Evolutionary conservation across 2,113 vertebrate genomes (phyloP).

Genomic region (Trachemys scripta): DNA sequence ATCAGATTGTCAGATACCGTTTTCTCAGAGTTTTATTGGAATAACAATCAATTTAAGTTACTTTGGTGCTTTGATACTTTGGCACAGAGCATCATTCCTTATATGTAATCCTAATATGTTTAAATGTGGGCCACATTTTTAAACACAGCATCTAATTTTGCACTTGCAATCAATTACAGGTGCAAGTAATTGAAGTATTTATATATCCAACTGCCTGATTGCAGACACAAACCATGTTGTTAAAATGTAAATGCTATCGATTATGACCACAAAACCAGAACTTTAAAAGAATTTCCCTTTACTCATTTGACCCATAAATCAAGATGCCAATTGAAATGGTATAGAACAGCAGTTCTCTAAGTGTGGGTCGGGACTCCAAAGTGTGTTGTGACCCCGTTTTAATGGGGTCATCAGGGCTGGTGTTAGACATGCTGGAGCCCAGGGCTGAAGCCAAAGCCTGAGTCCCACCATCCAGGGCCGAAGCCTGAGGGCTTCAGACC

Average conservation of each 20-base stretch:
- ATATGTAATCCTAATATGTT: constrained; percentile 13
- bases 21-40: not conserved
- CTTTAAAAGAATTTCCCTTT: not conserved
- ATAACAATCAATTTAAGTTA: not conserved
- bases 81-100: not conserved
- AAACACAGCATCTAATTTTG: not conserved
- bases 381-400: too few species aligned
- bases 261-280: not conserved
- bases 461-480: too few species aligned
- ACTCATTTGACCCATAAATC: not conserved
- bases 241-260: constrained; percentile 7
- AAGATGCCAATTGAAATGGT: not conserved
- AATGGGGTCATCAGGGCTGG: too few species aligned
- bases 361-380: too few species aligned
- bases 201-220: not conserved
- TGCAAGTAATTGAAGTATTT: constrained; percentile 18
- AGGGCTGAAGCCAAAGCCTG: too few species aligned
- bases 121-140: not conserved
- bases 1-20: not conserved
- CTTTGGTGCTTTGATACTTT: not conserved
- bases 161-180: not conserved
- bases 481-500: too few species aligned
- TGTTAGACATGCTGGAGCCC: too few species aligned
- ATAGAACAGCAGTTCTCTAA: not conserved
- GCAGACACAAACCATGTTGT: not conserved